Conservation (phyloP, 2,888 invertebrate species). For the Ephialtes manifestator region DNA sequence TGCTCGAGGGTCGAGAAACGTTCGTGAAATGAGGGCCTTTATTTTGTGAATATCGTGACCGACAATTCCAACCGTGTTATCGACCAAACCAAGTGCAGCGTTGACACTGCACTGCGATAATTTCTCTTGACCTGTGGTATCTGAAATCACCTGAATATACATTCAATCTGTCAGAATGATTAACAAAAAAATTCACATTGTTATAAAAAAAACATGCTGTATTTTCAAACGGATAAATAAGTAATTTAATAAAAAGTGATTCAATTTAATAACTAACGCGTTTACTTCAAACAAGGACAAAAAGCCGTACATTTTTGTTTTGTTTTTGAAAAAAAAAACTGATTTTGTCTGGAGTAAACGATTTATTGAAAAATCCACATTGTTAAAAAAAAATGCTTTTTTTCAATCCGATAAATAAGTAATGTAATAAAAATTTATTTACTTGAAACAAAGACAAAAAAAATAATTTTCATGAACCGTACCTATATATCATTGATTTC, state of each 20-base stretch:
- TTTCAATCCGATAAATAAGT: neutral
- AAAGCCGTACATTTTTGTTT: no score
- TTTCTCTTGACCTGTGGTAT: constrained; percentile 25
- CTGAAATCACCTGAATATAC: neutral
- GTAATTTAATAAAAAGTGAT: no score
- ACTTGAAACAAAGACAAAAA: no score
- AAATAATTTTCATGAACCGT: no score
- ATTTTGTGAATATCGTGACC: constrained; percentile 62
- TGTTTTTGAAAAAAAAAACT: no score
- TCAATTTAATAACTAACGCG: no score
- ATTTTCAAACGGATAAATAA: neutral
- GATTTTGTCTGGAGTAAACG: no score
- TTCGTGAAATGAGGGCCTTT: constrained; percentile 1
- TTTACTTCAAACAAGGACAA: no score
- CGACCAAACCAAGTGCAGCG: constrained; percentile 56
- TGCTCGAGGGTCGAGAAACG: constrained; percentile 40
- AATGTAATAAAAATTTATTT: no score
- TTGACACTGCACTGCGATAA: constrained; percentile 54
- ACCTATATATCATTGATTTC: no score
- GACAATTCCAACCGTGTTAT: constrained; percentile 55
- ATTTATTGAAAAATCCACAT: neutral
- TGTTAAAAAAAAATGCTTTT: neutral
- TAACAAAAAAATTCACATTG: neutral
- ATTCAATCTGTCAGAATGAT: neutral
- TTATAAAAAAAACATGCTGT: neutral